Conservation (phyloP, 2,797 vertebrate genomes). For the Psittacula derbiana region DNA sequence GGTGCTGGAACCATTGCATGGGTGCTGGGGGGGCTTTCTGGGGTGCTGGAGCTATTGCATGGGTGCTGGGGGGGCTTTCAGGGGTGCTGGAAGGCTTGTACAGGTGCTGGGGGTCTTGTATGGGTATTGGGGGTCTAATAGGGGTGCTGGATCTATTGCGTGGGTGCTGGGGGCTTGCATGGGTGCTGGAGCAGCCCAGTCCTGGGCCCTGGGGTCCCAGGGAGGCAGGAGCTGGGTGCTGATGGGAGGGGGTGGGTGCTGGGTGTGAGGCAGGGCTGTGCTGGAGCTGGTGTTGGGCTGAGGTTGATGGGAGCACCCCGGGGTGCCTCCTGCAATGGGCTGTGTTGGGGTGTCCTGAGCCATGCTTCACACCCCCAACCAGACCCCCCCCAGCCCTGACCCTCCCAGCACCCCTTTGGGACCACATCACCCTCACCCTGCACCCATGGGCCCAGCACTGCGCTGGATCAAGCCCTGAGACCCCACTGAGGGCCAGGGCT, state of each 20-base stretch:
- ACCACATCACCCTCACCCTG: background rate
- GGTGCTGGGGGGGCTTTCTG: background rate
- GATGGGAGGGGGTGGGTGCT: too few relatives aligned
- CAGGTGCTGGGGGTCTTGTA: background rate
- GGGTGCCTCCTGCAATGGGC: background rate
- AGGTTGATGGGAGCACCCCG: background rate
- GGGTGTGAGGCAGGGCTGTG: background rate
- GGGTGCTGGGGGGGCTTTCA: background rate
- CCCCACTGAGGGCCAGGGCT: fast-evolving
- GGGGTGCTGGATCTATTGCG: background rate
- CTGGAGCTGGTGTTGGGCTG: background rate
- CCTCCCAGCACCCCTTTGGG: fast-evolving
- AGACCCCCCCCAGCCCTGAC: too few relatives aligned
- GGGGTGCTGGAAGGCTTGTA: background rate
- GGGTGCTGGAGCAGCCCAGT: background rate
- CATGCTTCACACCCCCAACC: background rate
- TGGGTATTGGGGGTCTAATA: background rate
- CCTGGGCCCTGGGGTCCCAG: background rate
- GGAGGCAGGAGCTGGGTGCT: background rate
- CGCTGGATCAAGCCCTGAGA: fast-evolving
- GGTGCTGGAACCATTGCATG: too few relatives aligned
- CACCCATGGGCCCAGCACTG: fast-evolving
- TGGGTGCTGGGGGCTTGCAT: background rate
- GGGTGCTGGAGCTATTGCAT: background rate
- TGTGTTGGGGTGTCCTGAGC: background rate